Conservation (phyloP, 2,113 vertebrate species). For the Brachypteracias leptosomus region DNA sequence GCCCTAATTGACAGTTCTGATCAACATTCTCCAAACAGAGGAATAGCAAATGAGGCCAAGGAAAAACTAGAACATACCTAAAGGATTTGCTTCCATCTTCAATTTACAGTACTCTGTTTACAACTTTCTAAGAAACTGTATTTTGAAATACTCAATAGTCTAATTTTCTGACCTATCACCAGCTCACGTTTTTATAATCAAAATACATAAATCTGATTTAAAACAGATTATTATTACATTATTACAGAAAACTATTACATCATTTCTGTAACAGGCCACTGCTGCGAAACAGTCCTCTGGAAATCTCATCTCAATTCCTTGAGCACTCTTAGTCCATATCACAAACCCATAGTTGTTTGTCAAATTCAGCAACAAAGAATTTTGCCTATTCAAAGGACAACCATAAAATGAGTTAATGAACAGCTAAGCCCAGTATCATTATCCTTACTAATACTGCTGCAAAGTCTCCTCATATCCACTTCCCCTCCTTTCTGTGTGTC, state of each 20-base stretch:
- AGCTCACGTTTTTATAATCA: not conserved
- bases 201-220: not conserved
- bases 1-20: conserved; percentile 49
- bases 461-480: not conserved
- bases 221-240: too few relatives aligned
- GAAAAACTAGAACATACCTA: not conserved
- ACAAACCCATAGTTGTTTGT: not conserved
- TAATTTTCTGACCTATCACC: not conserved
- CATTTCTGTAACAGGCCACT: not conserved
- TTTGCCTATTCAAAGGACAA: not conserved
- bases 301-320: not conserved
- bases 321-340: not conserved
- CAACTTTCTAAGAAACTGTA: not conserved
- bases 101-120: not conserved
- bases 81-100: not conserved
- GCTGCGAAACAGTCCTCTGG: not conserved
- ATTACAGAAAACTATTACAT: too few relatives aligned
- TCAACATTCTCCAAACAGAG: conserved; percentile 15
- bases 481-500: not conserved
- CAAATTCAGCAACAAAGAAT: not conserved
- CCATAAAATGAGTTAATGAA: not conserved
- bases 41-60: conserved; percentile 47
- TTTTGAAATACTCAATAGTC: not conserved
- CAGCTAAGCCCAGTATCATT: not conserved
- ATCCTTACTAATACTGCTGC: not conserved